Evolutionary conservation across 2,888 invertebrate species (phyloP).

Genomic region (Campoplex nolae): DNA sequence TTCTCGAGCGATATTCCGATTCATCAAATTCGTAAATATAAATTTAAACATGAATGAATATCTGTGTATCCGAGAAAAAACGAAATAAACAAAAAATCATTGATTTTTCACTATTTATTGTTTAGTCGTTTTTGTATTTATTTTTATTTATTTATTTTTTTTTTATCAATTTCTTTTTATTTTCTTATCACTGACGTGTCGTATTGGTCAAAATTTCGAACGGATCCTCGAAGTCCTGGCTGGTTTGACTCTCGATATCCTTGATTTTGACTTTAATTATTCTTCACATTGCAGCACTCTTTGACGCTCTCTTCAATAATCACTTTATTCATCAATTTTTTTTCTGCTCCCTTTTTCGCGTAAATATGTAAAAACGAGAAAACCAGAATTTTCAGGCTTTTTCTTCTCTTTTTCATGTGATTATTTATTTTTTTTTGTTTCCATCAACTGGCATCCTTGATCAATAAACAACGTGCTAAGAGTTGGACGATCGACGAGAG

Average conservation of each 20-base stretch:
- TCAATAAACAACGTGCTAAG: constrained; percentile 15
- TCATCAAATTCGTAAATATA: constrained; percentile 62
- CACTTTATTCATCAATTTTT: neutral
- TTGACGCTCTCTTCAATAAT: neutral
- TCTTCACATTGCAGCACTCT: neutral
- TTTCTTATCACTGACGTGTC: neutral
- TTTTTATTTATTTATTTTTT: too few relatives aligned
- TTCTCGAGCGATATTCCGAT: constrained; percentile 65
- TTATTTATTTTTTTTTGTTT: neutral
- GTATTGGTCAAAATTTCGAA: neutral
- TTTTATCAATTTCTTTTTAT: neutral
- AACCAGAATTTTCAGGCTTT: too few relatives aligned
- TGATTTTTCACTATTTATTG: constrained; percentile 47
- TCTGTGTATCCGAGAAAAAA: neutral
- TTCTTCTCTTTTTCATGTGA: neutral
- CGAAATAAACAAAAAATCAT: neutral
- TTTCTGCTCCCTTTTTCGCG: neutral
- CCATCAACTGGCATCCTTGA: neutral
- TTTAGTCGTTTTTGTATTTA: neutral
- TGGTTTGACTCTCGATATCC: neutral
- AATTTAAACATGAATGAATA: neutral
- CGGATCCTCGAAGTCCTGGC: neutral
- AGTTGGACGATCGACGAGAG: neutral
- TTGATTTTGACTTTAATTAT: neutral
- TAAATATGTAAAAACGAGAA: too few relatives aligned